Conservation (phyloP, 2,113 vertebrate genomes). For the Pardalotus punctatus region DNA sequence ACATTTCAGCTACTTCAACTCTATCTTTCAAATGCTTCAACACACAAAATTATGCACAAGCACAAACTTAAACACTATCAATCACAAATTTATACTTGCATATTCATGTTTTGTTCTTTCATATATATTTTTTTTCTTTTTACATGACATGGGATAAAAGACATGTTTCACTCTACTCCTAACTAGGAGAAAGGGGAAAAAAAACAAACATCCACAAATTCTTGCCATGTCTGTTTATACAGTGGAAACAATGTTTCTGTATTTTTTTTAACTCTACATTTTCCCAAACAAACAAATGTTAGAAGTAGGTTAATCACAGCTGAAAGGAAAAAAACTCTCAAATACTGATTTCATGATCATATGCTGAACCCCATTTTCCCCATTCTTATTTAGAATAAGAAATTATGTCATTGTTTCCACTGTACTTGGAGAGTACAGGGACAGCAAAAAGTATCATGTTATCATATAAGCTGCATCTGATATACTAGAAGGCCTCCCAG, state of each 20-base stretch:
- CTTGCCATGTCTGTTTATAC: neutral
- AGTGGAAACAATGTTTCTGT: neutral
- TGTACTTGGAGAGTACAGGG: neutral
- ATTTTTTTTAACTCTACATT: neutral
- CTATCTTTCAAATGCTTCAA: neutral
- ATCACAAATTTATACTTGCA: neutral
- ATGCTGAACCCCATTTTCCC: neutral
- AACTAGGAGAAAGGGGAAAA: neutral
- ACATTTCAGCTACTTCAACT: neutral
- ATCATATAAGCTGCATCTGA: neutral
- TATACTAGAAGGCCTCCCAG: neutral
- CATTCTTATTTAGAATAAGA: neutral
- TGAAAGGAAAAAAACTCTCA: neutral
- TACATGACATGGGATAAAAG: neutral
- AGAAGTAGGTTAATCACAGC: neutral
- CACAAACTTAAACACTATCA: neutral
- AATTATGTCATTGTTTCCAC: neutral
- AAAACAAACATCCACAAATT: neutral
- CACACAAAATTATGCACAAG: neutral
- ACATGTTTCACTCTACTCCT: neutral
- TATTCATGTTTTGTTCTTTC: neutral
- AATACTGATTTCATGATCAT: neutral
- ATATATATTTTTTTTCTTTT: neutral
- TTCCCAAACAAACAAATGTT: neutral
- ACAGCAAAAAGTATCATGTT: neutral